These are phyloP conservation scores for Rhinolophus sinicus DNA, from an alignment of 2,113 vertebrate genomes.

Conservation along the genomic window DNA sequence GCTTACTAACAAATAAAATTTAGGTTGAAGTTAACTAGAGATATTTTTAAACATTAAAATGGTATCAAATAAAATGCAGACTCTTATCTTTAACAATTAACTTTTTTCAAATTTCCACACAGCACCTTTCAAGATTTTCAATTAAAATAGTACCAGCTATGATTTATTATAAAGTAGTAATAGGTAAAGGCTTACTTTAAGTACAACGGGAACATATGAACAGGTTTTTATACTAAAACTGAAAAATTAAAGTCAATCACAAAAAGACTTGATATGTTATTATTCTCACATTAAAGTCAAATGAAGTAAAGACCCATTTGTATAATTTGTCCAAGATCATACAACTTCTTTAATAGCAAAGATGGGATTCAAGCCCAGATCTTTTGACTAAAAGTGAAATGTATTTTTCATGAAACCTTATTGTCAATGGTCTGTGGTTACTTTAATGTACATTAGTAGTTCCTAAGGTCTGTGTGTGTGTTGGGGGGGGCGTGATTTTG, in stretches of 20 bases:
- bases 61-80: neutral
- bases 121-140: neutral
- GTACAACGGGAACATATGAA: neutral
- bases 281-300: neutral
- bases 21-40: neutral
- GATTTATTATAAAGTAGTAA: neutral
- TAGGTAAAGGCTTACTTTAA: neutral
- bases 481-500: neutral
- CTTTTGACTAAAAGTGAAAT: neutral
- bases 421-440: neutral
- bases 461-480: neutral
- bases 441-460: neutral
- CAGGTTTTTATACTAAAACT: neutral
- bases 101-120: neutral
- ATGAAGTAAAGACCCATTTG: neutral
- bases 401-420: neutral
- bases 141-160: neutral
- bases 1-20: too few relatives aligned
- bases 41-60: neutral
- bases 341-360: neutral
- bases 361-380: neutral
- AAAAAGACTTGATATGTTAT: neutral
- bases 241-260: neutral
- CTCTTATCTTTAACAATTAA: neutral
- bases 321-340: neutral